phyloP scores from a whole-genome alignment of 35 echinoderm and acorn worm species.

The Stichopus chloronotus region DNA sequence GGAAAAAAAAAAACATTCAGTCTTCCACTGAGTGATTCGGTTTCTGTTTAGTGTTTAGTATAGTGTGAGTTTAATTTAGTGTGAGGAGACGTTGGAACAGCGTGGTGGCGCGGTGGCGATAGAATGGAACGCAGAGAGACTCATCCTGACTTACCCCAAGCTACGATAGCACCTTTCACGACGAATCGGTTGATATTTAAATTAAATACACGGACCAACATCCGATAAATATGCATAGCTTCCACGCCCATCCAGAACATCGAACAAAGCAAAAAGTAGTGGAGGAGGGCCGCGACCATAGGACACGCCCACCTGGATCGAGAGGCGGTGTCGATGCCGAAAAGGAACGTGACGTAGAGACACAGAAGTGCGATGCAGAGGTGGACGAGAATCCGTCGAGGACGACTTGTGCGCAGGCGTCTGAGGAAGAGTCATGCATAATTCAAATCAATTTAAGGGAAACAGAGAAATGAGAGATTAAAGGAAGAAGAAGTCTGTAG shows the following conservation, averaged over 20 bases:
- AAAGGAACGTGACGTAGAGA: constrained; percentile 52
- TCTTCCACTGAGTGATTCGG: too few species aligned
- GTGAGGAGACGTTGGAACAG: too few species aligned
- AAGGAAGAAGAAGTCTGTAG: too few species aligned
- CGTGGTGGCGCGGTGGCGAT: too few species aligned
- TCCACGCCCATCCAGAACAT: constrained; percentile 77
- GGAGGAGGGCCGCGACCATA: constrained; percentile 62
- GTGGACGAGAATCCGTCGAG: constrained; percentile 60
- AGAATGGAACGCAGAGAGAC: too few species aligned
- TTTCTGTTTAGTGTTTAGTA: too few species aligned
- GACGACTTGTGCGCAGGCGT: constrained; percentile 40
- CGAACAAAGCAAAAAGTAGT: constrained; percentile 68
- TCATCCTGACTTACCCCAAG: constrained; percentile 62
- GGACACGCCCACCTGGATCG: constrained; percentile 29
- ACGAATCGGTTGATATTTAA: constrained; percentile 61
- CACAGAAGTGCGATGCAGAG: constrained; percentile 48
- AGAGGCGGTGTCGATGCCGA: constrained; percentile 16
- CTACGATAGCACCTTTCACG: constrained; percentile 67
- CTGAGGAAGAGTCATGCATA: not conserved
- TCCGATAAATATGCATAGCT: constrained; percentile 66
- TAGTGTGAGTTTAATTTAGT: too few species aligned
- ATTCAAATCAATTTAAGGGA: too few species aligned
- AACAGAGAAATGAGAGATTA: too few species aligned
- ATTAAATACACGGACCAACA: constrained; percentile 70
- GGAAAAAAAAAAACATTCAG: too few species aligned